A percentile compares a stretch with the other conserved stretches of the same genome.
Evolutionary conservation across 2,797 vertebrate species (phyloP).

Genomic region (Pygocentrus nattereri): DNA sequence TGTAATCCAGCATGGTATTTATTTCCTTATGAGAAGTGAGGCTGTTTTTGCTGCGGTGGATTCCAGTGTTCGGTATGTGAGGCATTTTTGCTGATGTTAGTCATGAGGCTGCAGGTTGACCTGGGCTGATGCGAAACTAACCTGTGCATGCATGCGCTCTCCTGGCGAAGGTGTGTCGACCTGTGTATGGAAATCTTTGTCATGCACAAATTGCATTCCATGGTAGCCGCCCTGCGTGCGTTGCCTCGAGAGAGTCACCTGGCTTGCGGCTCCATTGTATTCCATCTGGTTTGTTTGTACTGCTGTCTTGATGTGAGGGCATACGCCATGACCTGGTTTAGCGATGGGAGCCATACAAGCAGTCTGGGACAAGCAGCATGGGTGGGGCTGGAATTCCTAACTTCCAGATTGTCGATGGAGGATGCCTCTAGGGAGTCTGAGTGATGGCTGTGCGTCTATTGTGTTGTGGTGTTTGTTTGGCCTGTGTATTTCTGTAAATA

Average conservation of each 20-base stretch:
- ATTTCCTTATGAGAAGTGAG: constrained; percentile 28
- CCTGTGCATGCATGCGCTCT: background rate
- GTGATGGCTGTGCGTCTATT: background rate
- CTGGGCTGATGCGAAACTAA: background rate
- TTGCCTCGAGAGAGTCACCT: constrained; percentile 16
- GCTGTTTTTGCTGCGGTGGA: background rate
- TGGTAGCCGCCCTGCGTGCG: background rate
- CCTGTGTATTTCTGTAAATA: background rate
- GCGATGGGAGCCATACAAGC: background rate
- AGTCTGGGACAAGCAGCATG: background rate
- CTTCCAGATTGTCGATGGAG: background rate
- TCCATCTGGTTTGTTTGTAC: constrained; percentile 19
- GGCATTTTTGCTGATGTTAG: background rate
- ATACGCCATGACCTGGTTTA: constrained; percentile 44
- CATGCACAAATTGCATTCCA: constrained; percentile 50
- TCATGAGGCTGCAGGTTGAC: background rate
- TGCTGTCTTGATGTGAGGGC: constrained; percentile 47
- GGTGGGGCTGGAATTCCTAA: constrained; percentile 33
- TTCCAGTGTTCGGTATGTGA: background rate
- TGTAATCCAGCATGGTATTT: background rate
- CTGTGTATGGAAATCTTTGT: constrained; percentile 44
- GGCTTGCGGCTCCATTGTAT: constrained; percentile 20
- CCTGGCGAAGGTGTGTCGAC: constrained; percentile 9
- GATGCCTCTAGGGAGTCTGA: background rate
- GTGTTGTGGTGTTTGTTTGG: background rate